Conservation (phyloP, 1,140 invertebrate genomes). For the Prorops nasuta region DNA sequence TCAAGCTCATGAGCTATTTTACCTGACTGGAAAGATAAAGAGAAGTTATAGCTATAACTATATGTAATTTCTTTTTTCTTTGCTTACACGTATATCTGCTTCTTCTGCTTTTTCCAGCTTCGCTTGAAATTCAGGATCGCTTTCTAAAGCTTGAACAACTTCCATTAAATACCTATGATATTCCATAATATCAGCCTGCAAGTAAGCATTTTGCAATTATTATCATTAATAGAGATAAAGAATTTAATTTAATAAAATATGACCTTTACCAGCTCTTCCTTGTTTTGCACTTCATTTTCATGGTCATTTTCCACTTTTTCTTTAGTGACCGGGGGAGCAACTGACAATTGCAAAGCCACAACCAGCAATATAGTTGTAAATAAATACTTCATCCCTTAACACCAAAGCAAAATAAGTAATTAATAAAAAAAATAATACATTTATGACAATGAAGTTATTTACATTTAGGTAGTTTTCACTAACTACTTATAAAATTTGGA, state of each 20-base stretch:
- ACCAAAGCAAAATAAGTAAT: no score
- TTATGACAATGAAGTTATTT: no score
- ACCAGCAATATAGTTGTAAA: conserved; percentile 16
- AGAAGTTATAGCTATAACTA: conserved; percentile 14
- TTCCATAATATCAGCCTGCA: conserved; percentile 60
- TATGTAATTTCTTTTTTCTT: conserved; percentile 1
- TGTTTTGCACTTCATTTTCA: conserved; percentile 24
- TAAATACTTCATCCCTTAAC: conserved; percentile 23
- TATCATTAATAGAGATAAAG: not conserved
- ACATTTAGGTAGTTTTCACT: no score
- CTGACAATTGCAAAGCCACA: conserved; percentile 33
- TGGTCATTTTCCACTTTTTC: conserved; percentile 29
- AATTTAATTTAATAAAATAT: conserved; percentile 1
- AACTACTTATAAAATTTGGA: no score
- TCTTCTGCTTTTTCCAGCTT: conserved; percentile 79
- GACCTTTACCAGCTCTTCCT: conserved; percentile 19
- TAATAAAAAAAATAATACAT: no score
- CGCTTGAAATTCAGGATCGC: conserved; percentile 77
- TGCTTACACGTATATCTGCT: conserved; percentile 72
- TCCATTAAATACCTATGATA: conserved; percentile 86
- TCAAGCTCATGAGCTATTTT: conserved; percentile 90
- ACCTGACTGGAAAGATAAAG: conserved; percentile 67
- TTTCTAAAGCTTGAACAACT: conserved; percentile 81
- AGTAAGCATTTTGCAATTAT: conserved; percentile 11
- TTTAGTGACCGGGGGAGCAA: conserved; percentile 46